A percentile compares a stretch with the other conserved stretches of the same genome.
Evolutionary conservation across 2,888 invertebrate genomes (phyloP).

Genomic region (Cheilosia variabilis): DNA sequence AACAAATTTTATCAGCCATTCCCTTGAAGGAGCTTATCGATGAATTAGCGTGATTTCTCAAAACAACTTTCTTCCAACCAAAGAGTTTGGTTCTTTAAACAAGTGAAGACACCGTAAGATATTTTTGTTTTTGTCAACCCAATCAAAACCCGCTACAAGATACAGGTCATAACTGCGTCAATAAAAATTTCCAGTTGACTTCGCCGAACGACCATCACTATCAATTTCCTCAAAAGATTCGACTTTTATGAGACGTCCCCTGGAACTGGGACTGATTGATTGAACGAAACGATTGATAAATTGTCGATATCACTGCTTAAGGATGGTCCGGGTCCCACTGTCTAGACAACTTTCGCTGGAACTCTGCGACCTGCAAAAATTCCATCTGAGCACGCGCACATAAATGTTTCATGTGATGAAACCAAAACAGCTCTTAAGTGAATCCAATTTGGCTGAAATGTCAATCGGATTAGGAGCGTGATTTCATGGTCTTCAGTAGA

Average conservation of each 20-base stretch:
- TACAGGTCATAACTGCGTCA: too few relatives aligned
- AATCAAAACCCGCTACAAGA: too few relatives aligned
- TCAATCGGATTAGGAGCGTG: conserved; percentile 67
- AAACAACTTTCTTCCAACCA: too few relatives aligned
- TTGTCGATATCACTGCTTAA: conserved; percentile 1
- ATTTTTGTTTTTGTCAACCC: too few relatives aligned
- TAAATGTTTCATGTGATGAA: conserved; percentile 36
- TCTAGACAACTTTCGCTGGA: conserved; percentile 53
- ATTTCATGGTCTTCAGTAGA: conserved; percentile 66
- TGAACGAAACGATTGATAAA: conserved; percentile 39
- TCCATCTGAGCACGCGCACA: conserved; percentile 15
- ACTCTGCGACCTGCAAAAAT: conserved; percentile 10
- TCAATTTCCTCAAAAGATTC: not conserved
- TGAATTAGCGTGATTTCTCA: too few relatives aligned
- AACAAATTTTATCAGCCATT: too few relatives aligned
- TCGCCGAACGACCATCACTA: not conserved
- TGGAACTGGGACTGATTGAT: conserved; percentile 54
- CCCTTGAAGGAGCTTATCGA: too few relatives aligned
- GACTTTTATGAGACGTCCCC: not conserved
- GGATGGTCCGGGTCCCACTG: conserved; percentile 21
- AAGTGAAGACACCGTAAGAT: too few relatives aligned
- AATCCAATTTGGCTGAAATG: conserved; percentile 67
- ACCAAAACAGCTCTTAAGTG: conserved; percentile 65
- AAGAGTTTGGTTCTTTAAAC: too few relatives aligned
- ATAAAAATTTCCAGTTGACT: conserved; percentile 7